Percentiles rank a stretch among this genome's conserved stretches.
Evolutionary conservation across 2,113 vertebrate species (phyloP).

Genomic region (Rhinogobius similis): DNA sequence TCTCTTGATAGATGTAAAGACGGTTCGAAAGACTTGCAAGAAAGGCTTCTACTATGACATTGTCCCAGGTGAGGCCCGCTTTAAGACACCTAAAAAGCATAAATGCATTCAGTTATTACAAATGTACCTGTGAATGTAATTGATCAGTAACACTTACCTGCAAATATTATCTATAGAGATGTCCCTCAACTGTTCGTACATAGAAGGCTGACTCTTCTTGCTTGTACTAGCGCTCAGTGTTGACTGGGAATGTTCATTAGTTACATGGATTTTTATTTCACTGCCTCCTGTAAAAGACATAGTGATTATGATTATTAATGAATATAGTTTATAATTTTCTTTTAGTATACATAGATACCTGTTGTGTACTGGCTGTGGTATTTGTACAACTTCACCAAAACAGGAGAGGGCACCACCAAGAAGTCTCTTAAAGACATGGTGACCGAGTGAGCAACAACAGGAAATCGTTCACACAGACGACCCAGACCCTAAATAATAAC

Average conservation of each 20-base stretch:
- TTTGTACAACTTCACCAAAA: conserved; percentile 97
- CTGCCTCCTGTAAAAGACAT: conserved; percentile 69
- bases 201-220: conserved; percentile 90
- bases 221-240: conserved; percentile 83
- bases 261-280: conserved; percentile 97
- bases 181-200: conserved; percentile 98
- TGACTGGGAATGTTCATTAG: conserved; percentile 92
- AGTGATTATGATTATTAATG: not conserved
- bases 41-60: conserved; percentile 95
- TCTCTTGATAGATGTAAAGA: conserved; percentile 97
- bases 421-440: conserved; percentile 92
- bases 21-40: conserved; percentile 96
- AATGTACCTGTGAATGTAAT: not conserved
- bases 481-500: conserved; percentile 84
- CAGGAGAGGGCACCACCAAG: conserved; percentile 94
- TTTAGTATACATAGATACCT: conserved; percentile 73
- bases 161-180: conserved; percentile 98
- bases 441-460: conserved; percentile 94
- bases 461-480: conserved; percentile 94
- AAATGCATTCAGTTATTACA: not conserved
- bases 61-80: conserved; percentile 90
- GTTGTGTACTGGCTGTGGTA: conserved; percentile 92
- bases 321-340: not conserved
- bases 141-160: conserved; percentile 76
- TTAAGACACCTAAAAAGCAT: conserved; percentile 86